These are phyloP conservation scores for Spialia ferax DNA, from an alignment of 2,888 invertebrate genomes.

Conservation along the genomic window DNA sequence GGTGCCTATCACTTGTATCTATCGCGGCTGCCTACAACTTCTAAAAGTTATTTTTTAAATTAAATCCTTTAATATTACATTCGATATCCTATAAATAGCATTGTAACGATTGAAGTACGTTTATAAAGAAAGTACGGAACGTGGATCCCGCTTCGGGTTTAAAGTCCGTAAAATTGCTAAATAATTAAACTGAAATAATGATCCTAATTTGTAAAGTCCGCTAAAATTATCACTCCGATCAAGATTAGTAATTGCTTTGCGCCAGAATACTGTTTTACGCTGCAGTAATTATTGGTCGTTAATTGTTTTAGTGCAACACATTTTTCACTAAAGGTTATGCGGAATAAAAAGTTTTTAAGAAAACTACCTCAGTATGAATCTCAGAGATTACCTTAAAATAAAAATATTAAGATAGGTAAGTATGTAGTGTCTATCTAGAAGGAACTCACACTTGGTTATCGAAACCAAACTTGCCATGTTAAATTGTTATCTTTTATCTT, in stretches of 20 bases:
- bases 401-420: background rate
- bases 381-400: background rate
- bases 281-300: constrained; percentile 55
- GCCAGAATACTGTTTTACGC: constrained; percentile 51
- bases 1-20: constrained; percentile 39
- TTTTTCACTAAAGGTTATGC: constrained; percentile 38
- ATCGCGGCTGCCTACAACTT: constrained; percentile 18
- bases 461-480: background rate
- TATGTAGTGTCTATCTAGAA: background rate
- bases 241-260: constrained; percentile 71
- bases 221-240: constrained; percentile 61
- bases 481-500: background rate
- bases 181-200: constrained; percentile 37
- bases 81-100: background rate
- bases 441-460: background rate
- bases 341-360: constrained; percentile 32
- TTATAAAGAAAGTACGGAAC: background rate
- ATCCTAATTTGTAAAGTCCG: constrained; percentile 47
- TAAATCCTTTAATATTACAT: background rate
- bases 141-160: constrained; percentile 18
- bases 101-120: background rate
- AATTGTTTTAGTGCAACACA: constrained; percentile 49
- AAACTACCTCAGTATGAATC: background rate
- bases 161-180: constrained; percentile 37
- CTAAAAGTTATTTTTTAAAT: constrained; percentile 16